A percentile compares a stretch with the other conserved stretches of the same genome.
These are phyloP conservation scores for Synanthedon andrenaeformis DNA, from an alignment of 2,888 invertebrate species.

Conservation along the genomic window DNA sequence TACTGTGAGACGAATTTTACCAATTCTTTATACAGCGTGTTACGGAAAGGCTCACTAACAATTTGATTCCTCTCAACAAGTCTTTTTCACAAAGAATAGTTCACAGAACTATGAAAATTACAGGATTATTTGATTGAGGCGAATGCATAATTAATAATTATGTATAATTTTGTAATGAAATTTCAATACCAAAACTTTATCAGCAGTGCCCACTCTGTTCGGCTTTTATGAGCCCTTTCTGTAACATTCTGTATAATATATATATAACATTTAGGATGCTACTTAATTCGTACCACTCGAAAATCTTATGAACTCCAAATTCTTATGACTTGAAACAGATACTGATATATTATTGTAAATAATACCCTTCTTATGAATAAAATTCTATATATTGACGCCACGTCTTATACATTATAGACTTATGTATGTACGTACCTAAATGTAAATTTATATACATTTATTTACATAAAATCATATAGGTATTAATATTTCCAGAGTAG, in stretches of 20 bases:
- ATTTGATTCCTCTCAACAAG: too few species aligned
- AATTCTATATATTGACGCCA: constrained; percentile 27
- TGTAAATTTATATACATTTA: constrained; percentile 6
- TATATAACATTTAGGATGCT: constrained; percentile 56
- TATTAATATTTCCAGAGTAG: neutral
- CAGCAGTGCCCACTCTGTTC: too few species aligned
- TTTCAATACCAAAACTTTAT: too few species aligned
- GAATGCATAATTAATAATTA: too few species aligned
- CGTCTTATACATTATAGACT: constrained; percentile 23
- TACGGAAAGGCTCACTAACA: too few species aligned
- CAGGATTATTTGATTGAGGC: too few species aligned
- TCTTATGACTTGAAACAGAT: constrained; percentile 67
- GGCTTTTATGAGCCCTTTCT: too few species aligned
- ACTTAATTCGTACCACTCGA: constrained; percentile 57
- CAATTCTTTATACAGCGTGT: neutral
- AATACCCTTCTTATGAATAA: constrained; percentile 47
- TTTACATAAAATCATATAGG: neutral
- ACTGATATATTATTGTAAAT: constrained; percentile 60
- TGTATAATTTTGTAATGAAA: too few species aligned
- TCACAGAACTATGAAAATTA: too few species aligned
- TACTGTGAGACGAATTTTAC: constrained; percentile 54
- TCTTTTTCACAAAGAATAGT: too few species aligned
- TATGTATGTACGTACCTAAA: constrained; percentile 30
- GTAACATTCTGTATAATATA: constrained; percentile 34
- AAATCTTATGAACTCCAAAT: constrained; percentile 65